phyloP scores from a whole-genome alignment of 2,797 vertebrate genomes.

The Phalloptychus januarius region DNA sequence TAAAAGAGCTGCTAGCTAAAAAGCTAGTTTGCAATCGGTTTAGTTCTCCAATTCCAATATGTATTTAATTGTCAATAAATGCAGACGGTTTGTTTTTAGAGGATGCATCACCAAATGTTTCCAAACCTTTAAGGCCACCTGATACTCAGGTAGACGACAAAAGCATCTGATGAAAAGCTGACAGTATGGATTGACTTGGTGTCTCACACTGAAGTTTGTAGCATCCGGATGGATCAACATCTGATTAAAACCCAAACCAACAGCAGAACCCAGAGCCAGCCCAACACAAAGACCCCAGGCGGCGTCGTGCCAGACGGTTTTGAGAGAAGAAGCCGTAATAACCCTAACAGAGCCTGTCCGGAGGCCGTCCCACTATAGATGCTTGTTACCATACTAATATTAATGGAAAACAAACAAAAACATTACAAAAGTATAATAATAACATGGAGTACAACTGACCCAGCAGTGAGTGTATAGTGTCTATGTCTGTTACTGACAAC shows the following conservation, averaged over 20 bases:
- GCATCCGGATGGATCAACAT: conserved; percentile 80
- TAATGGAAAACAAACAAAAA: conserved; percentile 68
- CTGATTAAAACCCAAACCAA: conserved; percentile 64
- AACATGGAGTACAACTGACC: conserved; percentile 95
- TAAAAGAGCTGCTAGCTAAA: conserved; percentile 2
- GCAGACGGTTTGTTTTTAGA: background rate
- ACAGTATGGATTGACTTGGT: conserved; percentile 60
- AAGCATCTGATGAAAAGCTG: conserved; percentile 13
- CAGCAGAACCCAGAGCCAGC: conserved; percentile 33
- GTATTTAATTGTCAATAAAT: background rate
- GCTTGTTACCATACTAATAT: conserved; percentile 84
- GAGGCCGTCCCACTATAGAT: conserved; percentile 77
- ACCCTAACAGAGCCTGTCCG: conserved; percentile 72
- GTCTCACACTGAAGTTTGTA: conserved; percentile 67
- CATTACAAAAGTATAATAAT: conserved; percentile 69
- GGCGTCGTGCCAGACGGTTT: conserved; percentile 4
- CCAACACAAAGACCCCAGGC: background rate
- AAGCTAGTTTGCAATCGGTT: background rate
- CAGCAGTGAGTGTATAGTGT: conserved; percentile 95
- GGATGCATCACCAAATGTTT: conserved; percentile 3
- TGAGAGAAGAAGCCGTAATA: conserved; percentile 33
- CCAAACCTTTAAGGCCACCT: background rate
- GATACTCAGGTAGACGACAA: background rate
- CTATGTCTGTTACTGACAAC: conserved; percentile 90
- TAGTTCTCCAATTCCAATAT: conserved; percentile 1